Conservation (phyloP, 2,888 invertebrate genomes). For the Erpobdella octoculata region DNA sequence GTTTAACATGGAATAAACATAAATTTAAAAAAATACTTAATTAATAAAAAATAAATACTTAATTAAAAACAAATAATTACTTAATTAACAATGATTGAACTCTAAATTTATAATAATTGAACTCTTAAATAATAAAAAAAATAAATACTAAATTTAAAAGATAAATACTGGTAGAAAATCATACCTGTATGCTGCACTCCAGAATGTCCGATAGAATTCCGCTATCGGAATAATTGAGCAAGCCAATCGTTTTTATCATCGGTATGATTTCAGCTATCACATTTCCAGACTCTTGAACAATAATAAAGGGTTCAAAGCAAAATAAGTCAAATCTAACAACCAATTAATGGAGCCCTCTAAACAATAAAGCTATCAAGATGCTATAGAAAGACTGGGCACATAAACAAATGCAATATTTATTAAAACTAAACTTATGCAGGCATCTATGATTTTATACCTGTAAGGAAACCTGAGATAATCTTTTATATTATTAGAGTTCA, state of each 20-base stretch:
- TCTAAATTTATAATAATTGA: neutral
- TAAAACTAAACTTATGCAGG: no score
- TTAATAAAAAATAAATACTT: neutral
- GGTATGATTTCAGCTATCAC: neutral
- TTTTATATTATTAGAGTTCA: no score
- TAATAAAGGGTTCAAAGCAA: neutral
- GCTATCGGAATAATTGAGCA: neutral
- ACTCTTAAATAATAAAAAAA: neutral
- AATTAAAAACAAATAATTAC: neutral
- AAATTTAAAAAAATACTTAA: no score
- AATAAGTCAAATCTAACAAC: no score
- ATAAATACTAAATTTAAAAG: neutral
- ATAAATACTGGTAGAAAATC: neutral
- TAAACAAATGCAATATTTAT: no score
- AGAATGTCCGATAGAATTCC: neutral
- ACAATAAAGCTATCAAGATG: no score
- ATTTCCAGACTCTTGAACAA: neutral
- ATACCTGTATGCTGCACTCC: neutral
- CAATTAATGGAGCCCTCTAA: no score
- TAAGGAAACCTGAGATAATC: no score
- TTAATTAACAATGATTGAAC: slow-evolving; percentile 4
- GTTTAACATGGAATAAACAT: no score
- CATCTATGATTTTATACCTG: no score
- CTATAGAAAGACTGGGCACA: no score
- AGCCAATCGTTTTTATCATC: neutral